Conservation (phyloP, 1,140 invertebrate species). For the Tenebrio molitor region DNA sequence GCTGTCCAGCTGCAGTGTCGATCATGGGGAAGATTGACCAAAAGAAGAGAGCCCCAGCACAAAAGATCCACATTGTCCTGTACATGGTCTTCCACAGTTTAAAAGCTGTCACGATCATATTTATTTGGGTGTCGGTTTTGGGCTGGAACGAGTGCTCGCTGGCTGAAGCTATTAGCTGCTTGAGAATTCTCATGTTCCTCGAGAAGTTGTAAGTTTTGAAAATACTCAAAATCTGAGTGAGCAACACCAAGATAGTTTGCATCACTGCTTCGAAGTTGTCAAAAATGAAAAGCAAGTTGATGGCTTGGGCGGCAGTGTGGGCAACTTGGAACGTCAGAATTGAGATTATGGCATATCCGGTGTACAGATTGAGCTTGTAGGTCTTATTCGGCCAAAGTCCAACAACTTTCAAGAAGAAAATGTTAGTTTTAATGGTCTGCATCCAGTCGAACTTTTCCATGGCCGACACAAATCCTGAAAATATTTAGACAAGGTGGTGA, state of each 20-base stretch:
- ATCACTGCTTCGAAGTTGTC: background rate
- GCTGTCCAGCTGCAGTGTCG: too few species aligned
- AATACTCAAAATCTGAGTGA: background rate
- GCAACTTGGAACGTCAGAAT: background rate
- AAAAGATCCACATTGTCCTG: background rate
- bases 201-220: background rate
- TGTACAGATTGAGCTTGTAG: background rate
- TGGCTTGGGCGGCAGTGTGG: background rate
- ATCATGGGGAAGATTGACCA: too few species aligned
- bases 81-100: background rate
- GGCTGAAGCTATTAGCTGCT: background rate
- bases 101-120: background rate
- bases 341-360: background rate
- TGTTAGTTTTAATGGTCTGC: too few species aligned
- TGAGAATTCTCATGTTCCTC: conserved; percentile 6
- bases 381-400: too few species aligned
- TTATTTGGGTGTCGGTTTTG: background rate
- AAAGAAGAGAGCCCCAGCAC: background rate
- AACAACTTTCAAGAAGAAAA: too few species aligned
- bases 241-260: background rate
- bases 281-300: conserved; percentile 4
- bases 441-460: too few species aligned
- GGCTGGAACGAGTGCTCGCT: conserved; percentile 2
- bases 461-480: too few species aligned
- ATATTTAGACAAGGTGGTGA: too few species aligned